Evolutionary conservation across 2,113 vertebrate species (phyloP).

Genomic region (Elachura formosa): DNA sequence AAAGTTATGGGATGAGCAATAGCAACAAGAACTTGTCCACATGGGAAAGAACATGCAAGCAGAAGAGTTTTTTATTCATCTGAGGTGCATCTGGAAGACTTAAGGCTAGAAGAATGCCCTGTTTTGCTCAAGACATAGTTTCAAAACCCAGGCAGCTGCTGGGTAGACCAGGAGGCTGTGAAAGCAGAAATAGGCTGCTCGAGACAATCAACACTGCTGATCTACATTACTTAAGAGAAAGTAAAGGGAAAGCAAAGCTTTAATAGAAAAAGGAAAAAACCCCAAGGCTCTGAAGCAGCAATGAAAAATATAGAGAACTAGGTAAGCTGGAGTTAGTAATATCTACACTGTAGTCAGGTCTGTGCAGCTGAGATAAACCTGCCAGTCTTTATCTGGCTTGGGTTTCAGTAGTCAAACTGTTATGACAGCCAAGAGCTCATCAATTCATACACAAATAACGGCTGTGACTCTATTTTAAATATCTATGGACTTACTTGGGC

Average conservation of each 20-base stretch:
- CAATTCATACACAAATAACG: not conserved
- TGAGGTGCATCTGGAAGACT: not conserved
- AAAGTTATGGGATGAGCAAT: not conserved
- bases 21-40: not conserved
- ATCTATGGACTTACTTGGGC: not conserved
- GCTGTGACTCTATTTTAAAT: not conserved
- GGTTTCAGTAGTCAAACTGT: not conserved
- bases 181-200: not conserved
- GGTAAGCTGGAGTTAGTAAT: not conserved
- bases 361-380: not conserved
- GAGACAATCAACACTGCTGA: not conserved
- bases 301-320: not conserved
- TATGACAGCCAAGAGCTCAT: not conserved
- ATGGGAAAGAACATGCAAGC: not conserved
- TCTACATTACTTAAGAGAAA: not conserved
- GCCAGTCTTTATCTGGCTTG: not conserved
- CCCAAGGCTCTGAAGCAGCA: not conserved
- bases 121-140: not conserved
- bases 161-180: not conserved
- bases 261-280: not conserved
- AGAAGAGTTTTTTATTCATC: not conserved
- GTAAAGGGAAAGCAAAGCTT: not conserved
- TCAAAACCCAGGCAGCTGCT: not conserved
- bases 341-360: not conserved
- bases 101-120: not conserved